phyloP scores from a whole-genome alignment of 2,113 vertebrate genomes.

The Oxygymnocypris stewartii region DNA sequence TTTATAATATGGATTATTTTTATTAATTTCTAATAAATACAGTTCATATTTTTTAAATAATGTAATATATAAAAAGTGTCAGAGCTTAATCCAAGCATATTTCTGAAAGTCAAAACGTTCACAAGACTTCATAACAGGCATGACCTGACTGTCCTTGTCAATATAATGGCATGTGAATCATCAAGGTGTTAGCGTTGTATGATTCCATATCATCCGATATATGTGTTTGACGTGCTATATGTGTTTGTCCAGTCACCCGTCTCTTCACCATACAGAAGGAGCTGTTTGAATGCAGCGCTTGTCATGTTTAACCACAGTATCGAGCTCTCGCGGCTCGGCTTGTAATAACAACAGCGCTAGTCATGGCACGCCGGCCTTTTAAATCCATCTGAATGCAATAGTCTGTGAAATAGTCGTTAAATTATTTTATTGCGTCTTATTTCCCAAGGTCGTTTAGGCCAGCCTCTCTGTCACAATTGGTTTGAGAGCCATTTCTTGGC shows the following conservation, averaged over 20 bases:
- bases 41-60: neutral
- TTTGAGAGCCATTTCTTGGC: conserved; percentile 51
- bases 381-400: conserved; percentile 74
- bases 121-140: neutral
- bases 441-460: conserved; percentile 77
- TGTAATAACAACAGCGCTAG: conserved; percentile 63
- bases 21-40: too few relatives aligned
- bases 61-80: neutral
- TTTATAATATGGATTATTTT: too few relatives aligned
- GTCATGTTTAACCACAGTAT: conserved; percentile 48
- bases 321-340: neutral
- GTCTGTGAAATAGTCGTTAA: conserved; percentile 79
- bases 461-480: conserved; percentile 58
- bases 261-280: neutral
- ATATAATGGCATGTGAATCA: neutral
- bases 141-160: conserved; percentile 5
- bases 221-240: neutral
- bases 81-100: neutral
- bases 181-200: neutral
- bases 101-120: neutral
- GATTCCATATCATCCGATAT: neutral
- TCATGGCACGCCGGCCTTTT: conserved; percentile 67
- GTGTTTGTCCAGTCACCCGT: neutral
- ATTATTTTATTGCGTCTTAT: conserved; percentile 74
- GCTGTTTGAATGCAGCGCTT: conserved; percentile 34